These are phyloP conservation scores for Meandrusa payeni DNA, from an alignment of 2,888 invertebrate genomes.

Conservation along the genomic window DNA sequence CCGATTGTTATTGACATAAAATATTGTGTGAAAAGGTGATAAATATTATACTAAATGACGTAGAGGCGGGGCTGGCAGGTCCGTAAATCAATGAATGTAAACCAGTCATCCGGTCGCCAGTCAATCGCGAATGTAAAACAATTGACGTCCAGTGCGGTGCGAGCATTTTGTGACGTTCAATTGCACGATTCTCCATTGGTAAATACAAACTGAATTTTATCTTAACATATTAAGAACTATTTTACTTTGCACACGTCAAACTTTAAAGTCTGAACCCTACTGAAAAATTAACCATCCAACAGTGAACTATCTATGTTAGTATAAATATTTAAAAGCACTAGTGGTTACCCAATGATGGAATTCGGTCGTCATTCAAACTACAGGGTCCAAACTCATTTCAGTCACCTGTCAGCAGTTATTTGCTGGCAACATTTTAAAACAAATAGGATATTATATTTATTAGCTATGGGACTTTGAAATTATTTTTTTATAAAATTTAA, in stretches of 20 bases:
- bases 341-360: too few relatives aligned
- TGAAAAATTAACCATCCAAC: slow-evolving; percentile 13
- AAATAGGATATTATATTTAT: too few relatives aligned
- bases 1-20: too few relatives aligned
- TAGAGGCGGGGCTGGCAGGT: neutral
- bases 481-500: too few relatives aligned
- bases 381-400: too few relatives aligned
- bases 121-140: slow-evolving; percentile 18
- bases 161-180: slow-evolving; percentile 10
- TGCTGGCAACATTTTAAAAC: too few relatives aligned
- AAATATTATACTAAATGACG: neutral
- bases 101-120: slow-evolving; percentile 12
- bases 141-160: slow-evolving; percentile 16
- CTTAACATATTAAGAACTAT: neutral
- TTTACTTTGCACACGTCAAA: neutral
- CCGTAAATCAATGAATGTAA: slow-evolving; percentile 9
- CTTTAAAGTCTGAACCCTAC: neutral
- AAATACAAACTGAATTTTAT: slow-evolving; percentile 7
- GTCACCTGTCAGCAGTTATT: too few relatives aligned
- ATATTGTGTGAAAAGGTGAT: too few relatives aligned
- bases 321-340: too few relatives aligned
- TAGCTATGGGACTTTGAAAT: too few relatives aligned
- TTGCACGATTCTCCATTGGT: neutral
- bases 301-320: slow-evolving; percentile 3
- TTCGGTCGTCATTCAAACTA: too few relatives aligned